Percentiles rank a stretch among this genome's conserved stretches.
Conservation (phyloP, 2,888 invertebrate genomes). For the Ctena decussata region DNA sequence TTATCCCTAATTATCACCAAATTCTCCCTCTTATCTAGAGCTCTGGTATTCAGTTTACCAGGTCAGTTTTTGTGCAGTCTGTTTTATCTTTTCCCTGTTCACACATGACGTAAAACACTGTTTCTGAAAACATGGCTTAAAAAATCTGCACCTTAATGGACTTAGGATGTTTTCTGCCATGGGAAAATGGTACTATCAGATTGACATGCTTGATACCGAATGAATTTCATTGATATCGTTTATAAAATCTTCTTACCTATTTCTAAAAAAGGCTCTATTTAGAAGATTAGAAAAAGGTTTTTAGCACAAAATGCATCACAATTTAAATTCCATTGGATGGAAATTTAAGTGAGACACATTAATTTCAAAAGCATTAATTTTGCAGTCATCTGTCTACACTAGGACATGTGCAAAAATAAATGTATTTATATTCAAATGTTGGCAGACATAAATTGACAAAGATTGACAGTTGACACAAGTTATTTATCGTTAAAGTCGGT, state of each 20-base stretch:
- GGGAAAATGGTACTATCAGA: neutral
- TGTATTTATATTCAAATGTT: constrained; percentile 1
- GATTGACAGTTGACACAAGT: constrained; percentile 10
- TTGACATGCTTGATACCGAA: too few species aligned
- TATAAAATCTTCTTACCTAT: neutral
- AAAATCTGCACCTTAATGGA: neutral
- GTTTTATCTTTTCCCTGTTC: too few species aligned
- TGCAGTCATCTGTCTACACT: neutral
- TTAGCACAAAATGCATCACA: neutral
- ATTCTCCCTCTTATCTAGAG: too few species aligned
- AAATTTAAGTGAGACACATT: neutral
- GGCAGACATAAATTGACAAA: constrained; percentile 6
- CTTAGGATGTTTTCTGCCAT: neutral
- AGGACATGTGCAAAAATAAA: neutral
- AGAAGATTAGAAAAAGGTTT: neutral
- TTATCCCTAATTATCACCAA: too few species aligned
- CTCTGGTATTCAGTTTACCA: too few species aligned
- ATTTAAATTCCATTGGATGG: neutral
- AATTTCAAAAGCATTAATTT: neutral
- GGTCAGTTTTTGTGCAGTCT: too few species aligned
- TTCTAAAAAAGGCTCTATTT: neutral
- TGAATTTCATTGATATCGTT: neutral
- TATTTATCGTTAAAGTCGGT: neutral
- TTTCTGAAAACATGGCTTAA: too few species aligned
- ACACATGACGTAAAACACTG: too few species aligned